Evolutionary conservation across 1,140 invertebrate genomes (phyloP).

Genomic region (Cotesia glomerata): DNA sequence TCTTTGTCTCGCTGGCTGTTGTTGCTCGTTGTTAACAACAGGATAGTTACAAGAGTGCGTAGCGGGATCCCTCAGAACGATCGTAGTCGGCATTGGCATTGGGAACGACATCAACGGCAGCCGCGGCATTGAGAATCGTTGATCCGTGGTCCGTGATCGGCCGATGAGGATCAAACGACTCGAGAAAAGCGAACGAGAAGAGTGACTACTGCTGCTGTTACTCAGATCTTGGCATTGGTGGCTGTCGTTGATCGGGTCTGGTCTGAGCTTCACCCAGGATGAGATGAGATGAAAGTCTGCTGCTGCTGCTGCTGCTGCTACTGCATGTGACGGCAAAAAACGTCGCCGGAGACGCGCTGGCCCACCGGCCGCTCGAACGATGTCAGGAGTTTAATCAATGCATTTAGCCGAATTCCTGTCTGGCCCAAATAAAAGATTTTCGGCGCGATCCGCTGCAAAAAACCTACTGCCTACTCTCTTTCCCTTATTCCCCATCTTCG

Average conservation of each 20-base stretch:
- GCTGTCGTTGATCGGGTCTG: constrained; percentile 23
- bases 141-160: too few relatives aligned
- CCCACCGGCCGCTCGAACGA: constrained; percentile 56
- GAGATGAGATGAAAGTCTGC: constrained; percentile 14
- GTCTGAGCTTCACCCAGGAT: neutral
- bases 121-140: neutral
- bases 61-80: neutral
- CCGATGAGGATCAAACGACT: neutral
- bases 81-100: neutral
- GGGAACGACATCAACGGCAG: neutral
- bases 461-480: constrained; percentile 37
- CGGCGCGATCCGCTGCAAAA: constrained; percentile 51
- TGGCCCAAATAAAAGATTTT: constrained; percentile 62
- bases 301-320: neutral
- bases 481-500: neutral
- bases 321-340: constrained; percentile 49
- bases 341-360: constrained; percentile 52
- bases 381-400: constrained; percentile 63
- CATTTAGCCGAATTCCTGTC: constrained; percentile 64
- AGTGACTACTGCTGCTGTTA: constrained; percentile 13
- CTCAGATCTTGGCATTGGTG: too few relatives aligned
- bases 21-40: constrained; percentile 33
- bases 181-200: constrained; percentile 25
- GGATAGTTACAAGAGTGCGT: constrained; percentile 35
- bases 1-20: neutral